phyloP scores from a whole-genome alignment of 2,888 invertebrate species.

The Bruchidius siliquastri region DNA sequence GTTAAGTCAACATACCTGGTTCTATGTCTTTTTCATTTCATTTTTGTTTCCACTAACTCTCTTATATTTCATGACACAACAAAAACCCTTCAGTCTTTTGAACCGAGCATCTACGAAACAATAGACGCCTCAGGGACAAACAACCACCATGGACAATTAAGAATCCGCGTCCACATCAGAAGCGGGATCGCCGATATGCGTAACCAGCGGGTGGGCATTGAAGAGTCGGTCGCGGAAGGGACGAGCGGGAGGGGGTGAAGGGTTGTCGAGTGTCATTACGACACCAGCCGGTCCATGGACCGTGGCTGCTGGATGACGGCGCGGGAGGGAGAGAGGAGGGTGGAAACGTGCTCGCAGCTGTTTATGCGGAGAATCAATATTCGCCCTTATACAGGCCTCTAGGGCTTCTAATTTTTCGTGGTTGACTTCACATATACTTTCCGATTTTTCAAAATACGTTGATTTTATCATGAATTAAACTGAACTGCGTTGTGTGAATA shows the following conservation, averaged over 20 bases:
- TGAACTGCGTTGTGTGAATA: no score
- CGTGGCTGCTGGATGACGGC: not conserved
- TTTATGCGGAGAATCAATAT: not conserved
- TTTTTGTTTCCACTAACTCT: no score
- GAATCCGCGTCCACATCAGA: not conserved
- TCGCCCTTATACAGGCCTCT: not conserved
- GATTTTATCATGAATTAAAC: no score
- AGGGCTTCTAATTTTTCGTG: not conserved
- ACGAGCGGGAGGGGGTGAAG: not conserved
- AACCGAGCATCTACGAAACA: not conserved
- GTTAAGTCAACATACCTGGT: no score
- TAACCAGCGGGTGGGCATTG: not conserved
- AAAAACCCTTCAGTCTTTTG: no score
- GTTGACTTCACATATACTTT: no score
- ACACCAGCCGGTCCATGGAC: not conserved
- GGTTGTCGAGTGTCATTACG: conserved; percentile 8
- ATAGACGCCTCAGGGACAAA: not conserved
- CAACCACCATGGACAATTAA: not conserved
- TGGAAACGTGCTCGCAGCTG: not conserved
- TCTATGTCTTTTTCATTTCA: no score
- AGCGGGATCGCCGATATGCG: not conserved
- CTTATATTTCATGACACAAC: no score
- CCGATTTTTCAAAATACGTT: no score
- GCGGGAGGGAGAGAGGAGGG: not conserved
- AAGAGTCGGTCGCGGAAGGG: not conserved